phyloP scores from a whole-genome alignment of 1,140 invertebrate species.

The Cyclina sinensis region DNA sequence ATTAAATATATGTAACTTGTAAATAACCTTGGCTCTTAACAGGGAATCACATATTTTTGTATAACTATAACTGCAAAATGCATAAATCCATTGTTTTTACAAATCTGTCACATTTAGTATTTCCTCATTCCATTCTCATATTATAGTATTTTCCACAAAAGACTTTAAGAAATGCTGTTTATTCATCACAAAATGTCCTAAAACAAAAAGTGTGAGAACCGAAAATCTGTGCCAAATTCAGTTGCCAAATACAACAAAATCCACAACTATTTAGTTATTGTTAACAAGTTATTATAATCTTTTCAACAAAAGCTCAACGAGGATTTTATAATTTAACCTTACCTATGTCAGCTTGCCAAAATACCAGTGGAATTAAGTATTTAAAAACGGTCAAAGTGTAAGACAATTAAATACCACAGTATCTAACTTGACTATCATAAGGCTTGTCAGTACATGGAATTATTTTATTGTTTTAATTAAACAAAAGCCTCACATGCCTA shows the following conservation, averaged over 20 bases:
- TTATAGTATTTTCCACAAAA: not conserved
- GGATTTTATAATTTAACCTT: slow-evolving; percentile 20
- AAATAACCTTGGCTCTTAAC: not conserved
- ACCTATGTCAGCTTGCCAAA: slow-evolving; percentile 40
- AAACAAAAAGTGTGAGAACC: slow-evolving; percentile 18
- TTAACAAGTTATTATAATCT: slow-evolving; percentile 42
- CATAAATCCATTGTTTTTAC: not conserved
- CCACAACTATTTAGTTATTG: not conserved
- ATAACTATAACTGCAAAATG: not conserved
- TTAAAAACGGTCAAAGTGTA: slow-evolving; percentile 50
- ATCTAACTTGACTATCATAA: not conserved
- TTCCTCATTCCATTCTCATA: not conserved
- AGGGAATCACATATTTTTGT: not conserved
- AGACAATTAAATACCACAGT: slow-evolving; percentile 14
- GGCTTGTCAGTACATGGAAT: slow-evolving; percentile 1
- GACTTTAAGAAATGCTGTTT: slow-evolving; percentile 19
- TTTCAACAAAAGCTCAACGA: slow-evolving; percentile 30
- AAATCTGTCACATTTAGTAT: not conserved
- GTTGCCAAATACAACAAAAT: slow-evolving; percentile 36
- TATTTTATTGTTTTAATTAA: slow-evolving; percentile 29
- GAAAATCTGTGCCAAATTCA: slow-evolving; percentile 21
- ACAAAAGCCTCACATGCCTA: slow-evolving; percentile 25
- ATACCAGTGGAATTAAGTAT: slow-evolving; percentile 30
- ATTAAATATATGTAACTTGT: no score
- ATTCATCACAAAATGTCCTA: slow-evolving; percentile 7